Conservation (phyloP, 2,113 vertebrate species). For the Peromyscus californicus region DNA sequence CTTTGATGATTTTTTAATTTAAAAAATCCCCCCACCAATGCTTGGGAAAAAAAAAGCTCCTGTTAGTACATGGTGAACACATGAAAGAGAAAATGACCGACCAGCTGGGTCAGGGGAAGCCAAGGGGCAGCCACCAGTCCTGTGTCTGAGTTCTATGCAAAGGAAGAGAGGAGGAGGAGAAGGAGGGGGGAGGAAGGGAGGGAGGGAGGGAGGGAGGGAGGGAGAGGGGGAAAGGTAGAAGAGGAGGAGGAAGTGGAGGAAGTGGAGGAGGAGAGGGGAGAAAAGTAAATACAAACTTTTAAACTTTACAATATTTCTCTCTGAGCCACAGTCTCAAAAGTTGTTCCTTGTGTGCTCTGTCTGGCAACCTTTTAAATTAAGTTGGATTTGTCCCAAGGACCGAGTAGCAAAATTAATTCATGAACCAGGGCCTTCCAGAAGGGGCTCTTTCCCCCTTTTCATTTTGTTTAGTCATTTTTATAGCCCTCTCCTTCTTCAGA, state of each 20-base stretch:
- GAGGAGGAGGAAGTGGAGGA: no score
- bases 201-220: no score
- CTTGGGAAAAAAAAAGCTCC: neutral
- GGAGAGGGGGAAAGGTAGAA: no score
- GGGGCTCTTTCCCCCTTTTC: slow-evolving; percentile 63
- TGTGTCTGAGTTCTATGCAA: slow-evolving; percentile 44
- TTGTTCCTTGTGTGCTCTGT: slow-evolving; percentile 64
- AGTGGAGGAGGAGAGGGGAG: neutral
- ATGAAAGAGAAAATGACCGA: slow-evolving; percentile 23
- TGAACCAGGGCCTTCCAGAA: slow-evolving; percentile 72
- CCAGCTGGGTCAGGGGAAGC: neutral
- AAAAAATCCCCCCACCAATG: slow-evolving; percentile 62
- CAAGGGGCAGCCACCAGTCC: neutral
- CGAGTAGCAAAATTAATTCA: slow-evolving; percentile 81
- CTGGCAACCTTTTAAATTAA: slow-evolving; percentile 77
- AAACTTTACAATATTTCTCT: slow-evolving; percentile 70
- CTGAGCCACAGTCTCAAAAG: slow-evolving; percentile 53
- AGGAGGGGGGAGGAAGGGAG: rapidly evolving
- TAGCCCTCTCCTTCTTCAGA: slow-evolving; percentile 80
- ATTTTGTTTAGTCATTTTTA: slow-evolving; percentile 84
- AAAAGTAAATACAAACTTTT: slow-evolving; percentile 68
- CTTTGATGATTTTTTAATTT: slow-evolving; percentile 81
- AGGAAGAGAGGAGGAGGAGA: neutral
- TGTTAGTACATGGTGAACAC: slow-evolving; percentile 27
- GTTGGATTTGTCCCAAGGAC: slow-evolving; percentile 78